Conservation (phyloP, 2,113 vertebrate genomes). For the Morone saxatilis region DNA sequence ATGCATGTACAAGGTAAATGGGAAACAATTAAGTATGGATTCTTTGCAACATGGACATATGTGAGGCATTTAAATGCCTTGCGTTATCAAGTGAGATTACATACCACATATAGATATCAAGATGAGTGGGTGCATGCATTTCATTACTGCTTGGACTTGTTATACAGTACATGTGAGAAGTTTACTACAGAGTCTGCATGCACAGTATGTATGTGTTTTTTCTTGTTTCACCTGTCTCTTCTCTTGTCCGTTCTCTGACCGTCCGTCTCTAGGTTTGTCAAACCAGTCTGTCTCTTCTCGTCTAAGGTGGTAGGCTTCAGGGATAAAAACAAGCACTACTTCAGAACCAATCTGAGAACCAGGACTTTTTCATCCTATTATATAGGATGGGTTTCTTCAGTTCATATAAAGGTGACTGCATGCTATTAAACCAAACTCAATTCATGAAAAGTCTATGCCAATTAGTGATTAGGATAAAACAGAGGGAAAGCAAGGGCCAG, state of each 20-base stretch:
- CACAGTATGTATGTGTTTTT: not conserved
- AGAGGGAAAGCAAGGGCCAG: not conserved
- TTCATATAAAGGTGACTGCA: constrained; percentile 12
- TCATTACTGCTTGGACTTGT: not conserved
- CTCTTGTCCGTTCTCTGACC: constrained; percentile 92
- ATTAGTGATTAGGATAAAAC: constrained; percentile 14
- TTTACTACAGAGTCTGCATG: not conserved
- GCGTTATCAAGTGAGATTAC: not conserved
- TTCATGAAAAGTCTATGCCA: not conserved
- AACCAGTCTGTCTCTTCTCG: constrained; percentile 99
- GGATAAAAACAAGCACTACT: constrained; percentile 83
- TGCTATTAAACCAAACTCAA: not conserved
- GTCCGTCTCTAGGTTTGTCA: constrained; percentile 95
- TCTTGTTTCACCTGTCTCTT: constrained; percentile 86
- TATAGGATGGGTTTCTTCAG: constrained; percentile 24
- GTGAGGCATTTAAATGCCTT: constrained; percentile 12
- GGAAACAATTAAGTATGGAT: constrained; percentile 13
- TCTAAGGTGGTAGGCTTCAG: constrained; percentile 95
- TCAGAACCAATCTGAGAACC: constrained; percentile 79
- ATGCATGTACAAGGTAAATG: constrained; percentile 11
- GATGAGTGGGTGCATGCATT: constrained; percentile 25
- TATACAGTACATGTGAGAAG: not conserved
- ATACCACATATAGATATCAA: constrained; percentile 15
- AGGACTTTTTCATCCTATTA: constrained; percentile 38
- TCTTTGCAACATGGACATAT: constrained; percentile 21